Evolutionary conservation across 2,888 invertebrate species (phyloP), one percentile per base, ranked within the genome.

Genomic region (Agrypnus murinus): DNA sequence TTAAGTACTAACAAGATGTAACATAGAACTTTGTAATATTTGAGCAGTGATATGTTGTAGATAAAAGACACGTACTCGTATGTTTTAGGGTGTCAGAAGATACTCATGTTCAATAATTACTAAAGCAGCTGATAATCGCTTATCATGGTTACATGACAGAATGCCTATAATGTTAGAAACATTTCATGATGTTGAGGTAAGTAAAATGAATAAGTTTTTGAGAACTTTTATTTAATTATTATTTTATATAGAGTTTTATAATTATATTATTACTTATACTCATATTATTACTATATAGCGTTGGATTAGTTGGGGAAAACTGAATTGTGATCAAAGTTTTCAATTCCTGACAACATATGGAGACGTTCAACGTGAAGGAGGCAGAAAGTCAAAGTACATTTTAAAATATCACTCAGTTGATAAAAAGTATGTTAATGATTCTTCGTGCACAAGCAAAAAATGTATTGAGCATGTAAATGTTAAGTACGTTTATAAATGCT

Each of bases 41-140:
- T n/a, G n/a, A n/a, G n/a, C n/a, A n/a, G n/a, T n/a, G n/a, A n/a
- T n/a, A n/a, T n/a, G n/a, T n/a, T n/a, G n/a, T n/a, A n/a, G n/a
- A n/a, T n/a, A n/a, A n/a, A n/a, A n/a, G n/a, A n/a, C n/a, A n/a
- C n/a, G n/a, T n/a, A n/a, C n/a, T n/a, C n/a, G n/a, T 57, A 19
- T 17, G 12, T 65, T 65, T 14, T 10, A 65, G 65, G 57, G 36
- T 10, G 31, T 15, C 10, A 36, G 17, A 15, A 66, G 36, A 15
- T 63, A 63, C 36, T 62, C 53, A 2, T 68, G 62, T 17, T 46
- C 62, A 0, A 46, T 68, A n/a, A 57, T 68, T n/a, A 68, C 68
- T n/a, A 34, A 31, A n/a, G 63, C 32, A 9, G 55, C 68, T 9
- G 63, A 68, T 63, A 32, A 53, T 25, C 17, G 40, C 19, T 31